Conservation (phyloP, 2,888 invertebrate species). For the Chalcis sispes region DNA sequence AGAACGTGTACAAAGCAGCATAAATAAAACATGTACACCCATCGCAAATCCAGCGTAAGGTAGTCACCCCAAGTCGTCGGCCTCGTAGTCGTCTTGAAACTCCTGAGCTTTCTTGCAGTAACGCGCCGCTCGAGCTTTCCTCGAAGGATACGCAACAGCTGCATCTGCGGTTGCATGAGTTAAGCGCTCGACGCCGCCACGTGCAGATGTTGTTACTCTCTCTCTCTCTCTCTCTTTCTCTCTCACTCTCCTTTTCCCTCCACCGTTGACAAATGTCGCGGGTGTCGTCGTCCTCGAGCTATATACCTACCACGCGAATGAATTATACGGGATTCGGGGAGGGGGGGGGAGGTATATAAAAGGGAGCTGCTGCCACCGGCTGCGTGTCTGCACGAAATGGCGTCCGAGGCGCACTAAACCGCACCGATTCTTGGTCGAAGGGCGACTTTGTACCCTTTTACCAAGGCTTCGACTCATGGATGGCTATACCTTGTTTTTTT, state of each 20-base stretch:
- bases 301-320: background rate
- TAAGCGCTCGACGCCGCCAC: conserved; percentile 23
- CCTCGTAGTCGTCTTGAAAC: background rate
- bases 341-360: too few species aligned
- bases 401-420: background rate
- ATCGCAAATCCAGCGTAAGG: background rate
- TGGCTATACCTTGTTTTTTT: background rate
- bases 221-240: background rate
- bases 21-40: background rate
- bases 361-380: background rate
- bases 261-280: too few species aligned
- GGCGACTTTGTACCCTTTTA: too few species aligned
- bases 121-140: background rate
- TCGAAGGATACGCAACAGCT: conserved; percentile 29
- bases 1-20: too few species aligned
- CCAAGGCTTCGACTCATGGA: background rate
- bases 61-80: background rate
- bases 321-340: conserved; percentile 14
- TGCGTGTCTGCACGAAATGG: background rate
- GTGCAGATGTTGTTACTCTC: conserved; percentile 18
- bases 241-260: too few species aligned
- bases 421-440: background rate
- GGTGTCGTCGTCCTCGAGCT: too few species aligned
- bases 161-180: conserved; percentile 48
- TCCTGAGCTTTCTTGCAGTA: background rate